Evolutionary conservation across 2,888 invertebrate species (phyloP).

Genomic region (Volucella bombylans): DNA sequence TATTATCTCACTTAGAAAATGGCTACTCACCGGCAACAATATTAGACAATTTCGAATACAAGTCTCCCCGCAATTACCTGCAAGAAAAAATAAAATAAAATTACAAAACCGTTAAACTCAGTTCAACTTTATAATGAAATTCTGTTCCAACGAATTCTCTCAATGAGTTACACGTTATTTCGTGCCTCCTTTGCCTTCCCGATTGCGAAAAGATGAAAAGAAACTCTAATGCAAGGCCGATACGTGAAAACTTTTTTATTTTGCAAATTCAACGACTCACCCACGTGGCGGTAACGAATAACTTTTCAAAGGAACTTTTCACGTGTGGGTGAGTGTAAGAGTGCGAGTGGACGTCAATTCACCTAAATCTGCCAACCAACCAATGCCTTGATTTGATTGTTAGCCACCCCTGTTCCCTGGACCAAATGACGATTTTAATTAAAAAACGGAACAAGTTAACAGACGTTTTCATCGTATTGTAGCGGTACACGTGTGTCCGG

Average conservation of each 20-base stretch:
- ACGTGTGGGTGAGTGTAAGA: too few relatives aligned
- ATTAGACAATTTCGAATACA: neutral
- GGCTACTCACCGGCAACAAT: neutral
- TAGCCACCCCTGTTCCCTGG: neutral
- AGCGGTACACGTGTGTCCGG: slow-evolving; percentile 50
- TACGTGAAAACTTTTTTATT: too few relatives aligned
- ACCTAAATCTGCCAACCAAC: too few relatives aligned
- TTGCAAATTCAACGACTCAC: too few relatives aligned
- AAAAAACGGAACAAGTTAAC: slow-evolving; percentile 34
- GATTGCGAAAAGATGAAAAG: too few relatives aligned
- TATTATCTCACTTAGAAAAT: neutral
- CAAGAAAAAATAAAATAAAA: slow-evolving; percentile 13
- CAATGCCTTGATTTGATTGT: neutral
- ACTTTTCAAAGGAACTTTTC: too few relatives aligned
- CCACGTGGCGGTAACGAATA: too few relatives aligned
- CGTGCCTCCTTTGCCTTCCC: neutral
- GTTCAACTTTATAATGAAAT: slow-evolving; percentile 61
- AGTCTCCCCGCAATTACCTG: slow-evolving; percentile 39
- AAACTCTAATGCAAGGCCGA: neutral
- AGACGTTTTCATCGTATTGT: slow-evolving; percentile 3
- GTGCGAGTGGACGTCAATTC: too few relatives aligned
- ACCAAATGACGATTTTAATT: slow-evolving; percentile 52
- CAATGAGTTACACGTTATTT: neutral
- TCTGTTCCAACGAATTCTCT: neutral
- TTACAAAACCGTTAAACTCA: slow-evolving; percentile 13